Evolutionary conservation across 2,797 vertebrate species (phyloP).

Genomic region (Tympanoctomys barrerae): DNA sequence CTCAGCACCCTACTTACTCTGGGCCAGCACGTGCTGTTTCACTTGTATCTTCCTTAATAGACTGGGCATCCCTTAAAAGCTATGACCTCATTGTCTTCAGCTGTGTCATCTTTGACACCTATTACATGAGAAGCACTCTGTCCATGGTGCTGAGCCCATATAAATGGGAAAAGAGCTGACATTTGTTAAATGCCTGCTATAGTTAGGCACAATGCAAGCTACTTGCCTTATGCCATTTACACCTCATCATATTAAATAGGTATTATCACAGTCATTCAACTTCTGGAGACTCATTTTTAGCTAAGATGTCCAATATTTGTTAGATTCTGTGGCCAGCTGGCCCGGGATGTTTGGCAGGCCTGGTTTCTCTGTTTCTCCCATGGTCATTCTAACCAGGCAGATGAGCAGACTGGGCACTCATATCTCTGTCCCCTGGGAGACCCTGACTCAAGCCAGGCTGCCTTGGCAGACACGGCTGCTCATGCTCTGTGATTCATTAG

Average conservation of each 20-base stretch:
- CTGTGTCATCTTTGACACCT: neutral
- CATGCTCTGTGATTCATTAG: neutral
- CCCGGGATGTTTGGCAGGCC: neutral
- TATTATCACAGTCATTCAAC: neutral
- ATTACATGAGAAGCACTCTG: neutral
- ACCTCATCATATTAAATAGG: neutral
- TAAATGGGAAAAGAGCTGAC: neutral
- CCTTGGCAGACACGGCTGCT: neutral
- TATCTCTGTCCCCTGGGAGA: neutral
- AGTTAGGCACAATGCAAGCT: neutral
- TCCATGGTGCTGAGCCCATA: neutral
- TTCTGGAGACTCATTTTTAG: constrained; percentile 4
- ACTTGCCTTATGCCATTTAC: neutral
- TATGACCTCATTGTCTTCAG: neutral
- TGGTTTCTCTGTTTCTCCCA: neutral
- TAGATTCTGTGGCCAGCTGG: constrained; percentile 17
- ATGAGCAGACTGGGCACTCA: neutral
- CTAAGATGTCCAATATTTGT: neutral
- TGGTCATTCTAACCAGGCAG: neutral
- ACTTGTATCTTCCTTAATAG: neutral
- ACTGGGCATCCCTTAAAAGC: neutral
- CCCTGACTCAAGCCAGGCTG: neutral
- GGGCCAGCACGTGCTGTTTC: neutral
- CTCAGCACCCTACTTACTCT: neutral
- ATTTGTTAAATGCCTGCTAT: neutral